A percentile compares a stretch with the other conserved stretches of the same genome.
These are phyloP conservation scores for Liopterus haemorrhoidalis DNA, from an alignment of 2,888 invertebrate species.

Conservation along the genomic window DNA sequence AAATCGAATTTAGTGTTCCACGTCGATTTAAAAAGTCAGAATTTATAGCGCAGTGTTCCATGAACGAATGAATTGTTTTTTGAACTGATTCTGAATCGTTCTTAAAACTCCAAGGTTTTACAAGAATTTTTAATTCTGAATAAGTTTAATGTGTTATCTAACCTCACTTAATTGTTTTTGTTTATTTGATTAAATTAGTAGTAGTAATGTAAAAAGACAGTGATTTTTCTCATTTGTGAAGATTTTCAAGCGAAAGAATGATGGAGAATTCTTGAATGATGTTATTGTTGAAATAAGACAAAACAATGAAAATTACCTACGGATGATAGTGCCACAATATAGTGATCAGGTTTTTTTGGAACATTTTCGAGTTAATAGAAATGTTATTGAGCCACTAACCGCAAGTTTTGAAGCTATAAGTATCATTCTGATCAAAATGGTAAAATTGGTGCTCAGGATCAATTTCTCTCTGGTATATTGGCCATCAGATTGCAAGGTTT, in stretches of 20 bases:
- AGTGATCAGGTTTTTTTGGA: neutral
- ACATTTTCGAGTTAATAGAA: no score
- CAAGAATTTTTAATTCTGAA: slow-evolving; percentile 1
- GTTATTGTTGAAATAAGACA: slow-evolving; percentile 1
- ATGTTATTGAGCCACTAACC: neutral
- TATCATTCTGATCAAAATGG: no score
- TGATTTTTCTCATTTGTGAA: neutral
- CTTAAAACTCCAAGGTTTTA: neutral
- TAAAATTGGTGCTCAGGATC: no score
- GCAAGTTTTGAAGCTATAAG: no score
- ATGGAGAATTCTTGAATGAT: neutral
- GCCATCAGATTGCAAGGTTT: no score
- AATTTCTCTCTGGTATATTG: no score
- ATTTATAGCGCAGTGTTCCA: neutral
- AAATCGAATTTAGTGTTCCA: slow-evolving; percentile 1
- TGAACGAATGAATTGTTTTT: neutral
- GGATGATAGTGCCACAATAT: slow-evolving; percentile 1
- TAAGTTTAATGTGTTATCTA: neutral
- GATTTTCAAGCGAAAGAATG: slow-evolving; percentile 3
- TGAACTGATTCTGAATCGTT: neutral
- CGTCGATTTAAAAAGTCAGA: neutral
- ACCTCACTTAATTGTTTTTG: neutral
- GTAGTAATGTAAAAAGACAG: slow-evolving; percentile 1
- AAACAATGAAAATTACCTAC: neutral
- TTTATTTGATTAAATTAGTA: neutral